Conservation (phyloP, 2,888 invertebrate genomes). For the Xiphydria camelus region DNA sequence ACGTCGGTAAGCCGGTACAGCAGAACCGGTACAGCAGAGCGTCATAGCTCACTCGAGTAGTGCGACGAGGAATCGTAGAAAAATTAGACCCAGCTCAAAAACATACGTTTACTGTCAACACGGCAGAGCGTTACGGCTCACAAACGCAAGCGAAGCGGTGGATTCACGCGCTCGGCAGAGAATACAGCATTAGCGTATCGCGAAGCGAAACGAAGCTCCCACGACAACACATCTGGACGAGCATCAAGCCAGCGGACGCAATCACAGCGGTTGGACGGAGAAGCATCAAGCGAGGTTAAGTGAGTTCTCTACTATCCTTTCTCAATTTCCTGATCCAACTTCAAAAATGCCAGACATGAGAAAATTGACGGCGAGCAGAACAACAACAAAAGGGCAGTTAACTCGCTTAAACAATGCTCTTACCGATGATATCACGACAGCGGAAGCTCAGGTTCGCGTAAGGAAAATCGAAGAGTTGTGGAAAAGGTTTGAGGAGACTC, state of each 20-base stretch:
- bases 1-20: background rate
- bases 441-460: conserved; percentile 9
- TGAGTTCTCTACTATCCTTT: conserved; percentile 17
- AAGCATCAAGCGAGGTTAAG: conserved; percentile 7
- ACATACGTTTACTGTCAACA: no score
- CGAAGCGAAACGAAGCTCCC: no score
- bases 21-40: background rate
- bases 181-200: conserved; percentile 2
- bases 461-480: conserved; percentile 10
- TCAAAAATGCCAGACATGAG: conserved; percentile 13
- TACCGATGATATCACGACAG: background rate
- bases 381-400: conserved; percentile 9
- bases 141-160: background rate
- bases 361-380: conserved; percentile 5
- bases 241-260: background rate
- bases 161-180: background rate
- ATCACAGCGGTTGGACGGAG: background rate
- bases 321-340: conserved; percentile 13
- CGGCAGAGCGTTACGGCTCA: background rate
- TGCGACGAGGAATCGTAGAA: background rate
- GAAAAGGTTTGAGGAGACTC: conserved; percentile 10
- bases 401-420: conserved; percentile 8
- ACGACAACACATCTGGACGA: no score
- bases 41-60: conserved; percentile 6
- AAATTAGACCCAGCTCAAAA: background rate